Evolutionary conservation across 1,140 invertebrate genomes (phyloP).

Genomic region (Apis florea): DNA sequence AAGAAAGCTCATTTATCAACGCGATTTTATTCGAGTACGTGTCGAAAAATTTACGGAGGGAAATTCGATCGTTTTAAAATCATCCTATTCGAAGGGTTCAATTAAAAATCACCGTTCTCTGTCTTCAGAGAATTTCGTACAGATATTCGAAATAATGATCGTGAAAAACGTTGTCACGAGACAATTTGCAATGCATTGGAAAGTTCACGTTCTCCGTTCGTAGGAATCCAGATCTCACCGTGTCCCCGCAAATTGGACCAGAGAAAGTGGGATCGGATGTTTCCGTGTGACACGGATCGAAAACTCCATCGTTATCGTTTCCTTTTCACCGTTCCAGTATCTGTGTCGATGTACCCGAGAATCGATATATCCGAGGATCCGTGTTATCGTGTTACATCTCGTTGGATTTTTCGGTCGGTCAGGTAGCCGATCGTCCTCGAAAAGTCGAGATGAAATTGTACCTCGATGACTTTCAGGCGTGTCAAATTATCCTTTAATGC

Average conservation of each 20-base stretch:
- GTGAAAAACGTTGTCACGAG: constrained; percentile 13
- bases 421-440: neutral
- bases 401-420: too few species aligned
- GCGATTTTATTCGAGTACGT: too few species aligned
- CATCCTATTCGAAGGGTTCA: too few species aligned
- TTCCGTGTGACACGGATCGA: constrained; percentile 9
- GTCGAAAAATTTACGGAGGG: too few species aligned
- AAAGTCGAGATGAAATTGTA: neutral
- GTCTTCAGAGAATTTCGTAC: neutral
- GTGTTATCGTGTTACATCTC: neutral
- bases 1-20: too few species aligned
- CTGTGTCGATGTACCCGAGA: neutral
- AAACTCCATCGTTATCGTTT: constrained; percentile 6
- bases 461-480: neutral
- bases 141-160: constrained; percentile 28
- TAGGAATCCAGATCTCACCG: neutral
- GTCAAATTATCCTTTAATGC: too few species aligned
- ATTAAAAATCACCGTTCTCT: neutral
- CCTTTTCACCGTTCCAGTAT: neutral
- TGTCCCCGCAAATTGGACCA: neutral
- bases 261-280: constrained; percentile 34
- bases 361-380: neutral
- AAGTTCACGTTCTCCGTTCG: constrained; percentile 31
- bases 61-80: too few species aligned
- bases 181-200: constrained; percentile 41